Evolutionary conservation across 1,140 invertebrate genomes (phyloP).

Genomic region (Drosophila sp.): DNA sequence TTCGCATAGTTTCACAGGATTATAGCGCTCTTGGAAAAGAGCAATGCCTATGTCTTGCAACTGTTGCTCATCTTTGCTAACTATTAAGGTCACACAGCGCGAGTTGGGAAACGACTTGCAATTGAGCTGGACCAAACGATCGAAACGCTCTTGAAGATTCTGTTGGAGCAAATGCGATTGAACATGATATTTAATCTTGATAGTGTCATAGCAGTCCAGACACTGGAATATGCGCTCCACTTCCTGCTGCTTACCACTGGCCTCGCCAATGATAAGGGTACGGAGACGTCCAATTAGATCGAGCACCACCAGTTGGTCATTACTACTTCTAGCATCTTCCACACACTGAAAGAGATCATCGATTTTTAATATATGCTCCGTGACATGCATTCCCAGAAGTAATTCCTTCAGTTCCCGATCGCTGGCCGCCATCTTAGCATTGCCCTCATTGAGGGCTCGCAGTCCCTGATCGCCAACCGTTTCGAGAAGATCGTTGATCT

Average conservation of each 20-base stretch:
- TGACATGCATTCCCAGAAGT: constrained; percentile 60
- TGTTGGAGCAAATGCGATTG: constrained; percentile 73
- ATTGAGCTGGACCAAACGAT: constrained; percentile 68
- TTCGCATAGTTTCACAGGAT: constrained; percentile 59
- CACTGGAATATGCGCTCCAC: constrained; percentile 66
- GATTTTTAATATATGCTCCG: constrained; percentile 67
- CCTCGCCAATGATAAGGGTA: constrained; percentile 57
- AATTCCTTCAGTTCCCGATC: constrained; percentile 61
- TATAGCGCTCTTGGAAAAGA: constrained; percentile 76
- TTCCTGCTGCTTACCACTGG: constrained; percentile 35
- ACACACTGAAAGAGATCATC: constrained; percentile 77
- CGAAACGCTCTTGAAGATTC: constrained; percentile 72
- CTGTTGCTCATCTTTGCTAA: constrained; percentile 68
- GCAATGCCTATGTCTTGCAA: constrained; percentile 74
- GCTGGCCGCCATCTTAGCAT: constrained; percentile 51
- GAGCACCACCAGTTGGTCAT: constrained; percentile 65
- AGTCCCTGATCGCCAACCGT: constrained; percentile 57
- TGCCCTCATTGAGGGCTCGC: constrained; percentile 49
- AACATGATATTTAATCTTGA: constrained; percentile 73
- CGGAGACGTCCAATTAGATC: constrained; percentile 67
- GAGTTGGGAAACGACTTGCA: constrained; percentile 76
- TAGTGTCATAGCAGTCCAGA: constrained; percentile 71
- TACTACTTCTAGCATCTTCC: constrained; percentile 67
- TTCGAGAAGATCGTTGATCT: constrained; percentile 61
- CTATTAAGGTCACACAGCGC: constrained; percentile 68